Evolutionary conservation across 2,888 invertebrate species (phyloP).

Genomic region (Brenthis hecate): DNA sequence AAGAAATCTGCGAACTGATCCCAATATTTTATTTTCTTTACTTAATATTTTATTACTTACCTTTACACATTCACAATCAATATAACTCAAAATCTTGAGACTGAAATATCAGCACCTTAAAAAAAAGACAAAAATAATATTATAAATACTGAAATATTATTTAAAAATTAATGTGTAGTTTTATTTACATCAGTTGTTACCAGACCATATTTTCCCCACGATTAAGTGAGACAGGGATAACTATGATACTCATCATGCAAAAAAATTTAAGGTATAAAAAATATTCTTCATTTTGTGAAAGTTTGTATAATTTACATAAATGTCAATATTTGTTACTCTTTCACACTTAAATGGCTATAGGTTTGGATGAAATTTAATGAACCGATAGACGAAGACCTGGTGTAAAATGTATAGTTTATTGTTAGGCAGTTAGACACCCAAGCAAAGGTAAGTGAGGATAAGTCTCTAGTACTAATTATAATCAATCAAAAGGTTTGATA

Average conservation of each 20-base stretch:
- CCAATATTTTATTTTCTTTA: too few relatives aligned
- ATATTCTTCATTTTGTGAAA: background rate
- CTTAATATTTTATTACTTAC: too few relatives aligned
- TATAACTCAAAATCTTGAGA: too few relatives aligned
- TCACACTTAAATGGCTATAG: background rate
- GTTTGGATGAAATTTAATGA: background rate
- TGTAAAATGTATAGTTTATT: background rate
- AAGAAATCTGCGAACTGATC: too few relatives aligned
- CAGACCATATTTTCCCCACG: slow-evolving; percentile 63
- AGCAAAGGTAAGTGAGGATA: too few relatives aligned
- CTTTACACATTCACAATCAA: too few relatives aligned
- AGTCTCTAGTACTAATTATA: too few relatives aligned
- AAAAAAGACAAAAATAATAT: too few relatives aligned
- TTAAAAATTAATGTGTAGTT: too few relatives aligned
- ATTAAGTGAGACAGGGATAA: slow-evolving; percentile 64
- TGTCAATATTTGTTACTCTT: background rate
- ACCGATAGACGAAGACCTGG: background rate
- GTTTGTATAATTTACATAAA: background rate
- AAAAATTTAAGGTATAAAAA: background rate
- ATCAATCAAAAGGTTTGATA: too few relatives aligned
- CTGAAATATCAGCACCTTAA: too few relatives aligned
- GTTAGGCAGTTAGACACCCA: background rate
- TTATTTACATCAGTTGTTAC: slow-evolving; percentile 51
- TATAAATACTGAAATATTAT: too few relatives aligned
- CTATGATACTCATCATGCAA: slow-evolving; percentile 56